Conservation (phyloP, 2,888 invertebrate genomes). For the Ischnura elegans region DNA sequence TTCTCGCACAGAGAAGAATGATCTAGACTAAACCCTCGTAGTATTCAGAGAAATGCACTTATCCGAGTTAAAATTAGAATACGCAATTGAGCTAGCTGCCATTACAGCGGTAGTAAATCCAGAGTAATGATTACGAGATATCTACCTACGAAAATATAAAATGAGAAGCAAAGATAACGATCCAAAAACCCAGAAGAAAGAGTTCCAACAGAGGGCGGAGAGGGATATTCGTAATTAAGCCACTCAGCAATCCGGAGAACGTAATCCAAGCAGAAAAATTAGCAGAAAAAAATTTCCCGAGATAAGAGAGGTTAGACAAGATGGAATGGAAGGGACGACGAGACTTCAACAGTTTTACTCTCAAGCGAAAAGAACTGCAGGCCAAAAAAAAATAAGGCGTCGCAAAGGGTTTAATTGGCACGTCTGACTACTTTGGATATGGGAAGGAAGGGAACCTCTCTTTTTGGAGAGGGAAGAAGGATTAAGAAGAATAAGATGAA, state of each 20-base stretch:
- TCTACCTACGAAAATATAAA: too few species aligned
- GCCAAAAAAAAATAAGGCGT: not conserved
- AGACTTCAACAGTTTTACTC: not conserved
- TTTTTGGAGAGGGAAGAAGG: not conserved
- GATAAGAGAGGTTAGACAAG: not conserved
- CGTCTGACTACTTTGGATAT: not conserved
- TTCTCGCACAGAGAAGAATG: too few species aligned
- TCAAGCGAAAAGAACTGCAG: not conserved
- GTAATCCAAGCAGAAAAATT: not conserved
- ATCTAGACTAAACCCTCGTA: too few species aligned
- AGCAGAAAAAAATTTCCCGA: not conserved
- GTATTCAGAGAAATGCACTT: too few species aligned
- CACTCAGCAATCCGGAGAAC: not conserved
- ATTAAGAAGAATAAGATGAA: not conserved
- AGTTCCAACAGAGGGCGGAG: not conserved
- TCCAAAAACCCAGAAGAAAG: not conserved
- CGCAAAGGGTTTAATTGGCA: not conserved
- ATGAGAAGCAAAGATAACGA: not conserved
- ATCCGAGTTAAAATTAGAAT: too few species aligned
- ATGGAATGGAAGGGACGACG: not conserved
- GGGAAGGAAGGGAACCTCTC: not conserved
- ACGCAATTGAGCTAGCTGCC: too few species aligned
- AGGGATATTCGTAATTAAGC: not conserved
- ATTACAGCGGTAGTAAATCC: too few species aligned
- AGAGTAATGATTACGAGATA: too few species aligned